A percentile compares a stretch with the other conserved stretches of the same genome.
These are phyloP conservation scores for Lerista edwardsae DNA, from an alignment of 2,797 vertebrate genomes.

Conservation along the genomic window DNA sequence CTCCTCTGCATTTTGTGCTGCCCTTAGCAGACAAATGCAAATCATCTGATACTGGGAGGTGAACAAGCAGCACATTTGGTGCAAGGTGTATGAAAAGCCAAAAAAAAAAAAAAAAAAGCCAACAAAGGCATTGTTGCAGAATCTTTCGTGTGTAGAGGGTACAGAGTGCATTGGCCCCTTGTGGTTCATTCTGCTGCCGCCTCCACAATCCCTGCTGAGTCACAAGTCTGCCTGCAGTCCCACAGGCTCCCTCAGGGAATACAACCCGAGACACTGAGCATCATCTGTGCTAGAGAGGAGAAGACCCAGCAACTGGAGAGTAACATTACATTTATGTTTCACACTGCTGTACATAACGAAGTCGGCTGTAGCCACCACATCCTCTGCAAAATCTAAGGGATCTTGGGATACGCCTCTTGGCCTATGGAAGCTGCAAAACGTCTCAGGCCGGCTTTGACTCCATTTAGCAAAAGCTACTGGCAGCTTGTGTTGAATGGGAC, in stretches of 20 bases:
- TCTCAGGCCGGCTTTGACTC: not conserved
- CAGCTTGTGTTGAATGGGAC: not conserved
- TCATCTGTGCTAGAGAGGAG: not conserved
- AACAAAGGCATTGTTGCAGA: too few species aligned
- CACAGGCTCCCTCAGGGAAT: not conserved
- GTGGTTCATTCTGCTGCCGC: not conserved
- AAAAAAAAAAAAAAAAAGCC: too few species aligned
- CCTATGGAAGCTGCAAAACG: not conserved
- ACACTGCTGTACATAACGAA: not conserved
- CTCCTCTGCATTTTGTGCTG: too few species aligned
- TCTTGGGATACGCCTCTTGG: not conserved
- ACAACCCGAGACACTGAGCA: not conserved
- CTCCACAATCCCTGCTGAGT: not conserved
- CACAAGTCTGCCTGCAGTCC: not conserved
- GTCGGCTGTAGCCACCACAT: not conserved
- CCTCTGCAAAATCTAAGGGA: not conserved
- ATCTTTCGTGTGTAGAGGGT: too few species aligned
- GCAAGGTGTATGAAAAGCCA: too few species aligned
- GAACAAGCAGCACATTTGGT: too few species aligned
- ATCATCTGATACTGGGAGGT: too few species aligned
- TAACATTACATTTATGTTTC: not conserved
- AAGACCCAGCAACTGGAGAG: not conserved
- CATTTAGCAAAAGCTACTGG: not conserved
- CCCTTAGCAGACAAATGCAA: too few species aligned
- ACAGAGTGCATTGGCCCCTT: not conserved